Evolutionary conservation across 2,888 invertebrate genomes (phyloP).

Genomic region (Campoplex capitator): DNA sequence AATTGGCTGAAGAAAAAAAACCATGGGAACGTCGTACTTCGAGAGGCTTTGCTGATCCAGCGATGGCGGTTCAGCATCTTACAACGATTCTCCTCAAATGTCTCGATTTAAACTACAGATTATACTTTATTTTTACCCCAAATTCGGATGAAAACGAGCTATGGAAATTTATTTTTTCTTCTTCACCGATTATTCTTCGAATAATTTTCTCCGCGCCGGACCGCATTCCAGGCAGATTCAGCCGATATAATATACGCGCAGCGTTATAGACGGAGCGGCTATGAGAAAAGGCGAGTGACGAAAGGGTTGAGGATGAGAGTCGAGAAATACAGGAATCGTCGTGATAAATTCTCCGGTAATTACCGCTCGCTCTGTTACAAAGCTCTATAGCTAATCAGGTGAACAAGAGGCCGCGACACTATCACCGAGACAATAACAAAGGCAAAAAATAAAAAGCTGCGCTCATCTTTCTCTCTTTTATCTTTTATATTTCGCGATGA

Average conservation of each 20-base stretch:
- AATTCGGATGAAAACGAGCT: background rate
- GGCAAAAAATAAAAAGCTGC: background rate
- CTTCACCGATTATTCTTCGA: background rate
- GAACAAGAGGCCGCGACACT: constrained; percentile 22
- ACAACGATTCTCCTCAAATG: background rate
- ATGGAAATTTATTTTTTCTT: background rate
- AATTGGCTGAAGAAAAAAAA: background rate
- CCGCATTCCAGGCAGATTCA: background rate
- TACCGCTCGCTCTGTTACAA: constrained; percentile 39
- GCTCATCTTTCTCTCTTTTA: background rate
- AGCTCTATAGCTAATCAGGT: constrained; percentile 43
- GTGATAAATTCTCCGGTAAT: constrained; percentile 58
- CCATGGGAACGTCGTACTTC: background rate
- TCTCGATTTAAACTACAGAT: background rate
- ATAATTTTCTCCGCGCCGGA: background rate
- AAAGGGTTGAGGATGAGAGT: background rate
- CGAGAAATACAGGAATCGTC: constrained; percentile 34
- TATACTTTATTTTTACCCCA: background rate
- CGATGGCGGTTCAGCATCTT: background rate
- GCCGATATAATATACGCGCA: background rate
- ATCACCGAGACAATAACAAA: background rate
- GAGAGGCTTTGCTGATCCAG: background rate
- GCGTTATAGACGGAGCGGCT: background rate
- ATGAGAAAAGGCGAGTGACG: background rate
- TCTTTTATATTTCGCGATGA: background rate